Evolutionary conservation across 2,113 vertebrate species (phyloP), one percentile per base, ranked within the genome.

Genomic region (Hiodon tergisus): DNA sequence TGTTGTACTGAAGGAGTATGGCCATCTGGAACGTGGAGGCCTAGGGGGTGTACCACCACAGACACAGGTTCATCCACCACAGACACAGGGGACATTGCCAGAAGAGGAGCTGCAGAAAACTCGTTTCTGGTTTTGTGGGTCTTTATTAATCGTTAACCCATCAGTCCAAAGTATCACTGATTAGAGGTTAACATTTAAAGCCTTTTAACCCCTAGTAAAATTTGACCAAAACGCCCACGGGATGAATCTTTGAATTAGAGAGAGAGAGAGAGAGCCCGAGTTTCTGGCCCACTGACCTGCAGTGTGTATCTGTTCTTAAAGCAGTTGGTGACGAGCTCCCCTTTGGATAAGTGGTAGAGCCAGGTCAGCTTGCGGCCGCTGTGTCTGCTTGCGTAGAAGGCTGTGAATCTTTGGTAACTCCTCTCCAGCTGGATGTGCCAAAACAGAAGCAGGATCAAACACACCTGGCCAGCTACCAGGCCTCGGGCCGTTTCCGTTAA

Each of bases 11-110:
- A 75, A 99, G 93, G 79, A 99, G 90, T 85, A 99, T 98, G 0
- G 97, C 95, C 97, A 99, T 99, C 93, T 99, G 97, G 93, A 99
- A 98, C 13, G 97, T 98, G 61, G 97, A 99, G 4, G 97, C 97
- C 97, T 99, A 84, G 2, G 53, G 67, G 51, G 60, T 9, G 6
- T 3, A 5, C 2, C 61, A 2, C 54, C n/a, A 73, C 50, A 31
- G 2, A 59, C 53, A 60, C 71, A 61, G 46, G 8, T 16, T 62
- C 1, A 62, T 16, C n/a, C 14, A 46, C 6, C 6, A 58, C 3
- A 62, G 9, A 16, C 3, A 62, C 60, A 16, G n/a, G 1, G 6
- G 6, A 13, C 14, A 62, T 14, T 4, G 62, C 31, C 31, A 65
- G 17, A 31, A 31, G 31, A 31, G 31, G 31, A 31, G 31, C 31